Percentiles rank a stretch among this genome's conserved stretches.
These are phyloP conservation scores for Cyanoliseus patagonus DNA, from an alignment of 2,113 vertebrate genomes.

Conservation along the genomic window DNA sequence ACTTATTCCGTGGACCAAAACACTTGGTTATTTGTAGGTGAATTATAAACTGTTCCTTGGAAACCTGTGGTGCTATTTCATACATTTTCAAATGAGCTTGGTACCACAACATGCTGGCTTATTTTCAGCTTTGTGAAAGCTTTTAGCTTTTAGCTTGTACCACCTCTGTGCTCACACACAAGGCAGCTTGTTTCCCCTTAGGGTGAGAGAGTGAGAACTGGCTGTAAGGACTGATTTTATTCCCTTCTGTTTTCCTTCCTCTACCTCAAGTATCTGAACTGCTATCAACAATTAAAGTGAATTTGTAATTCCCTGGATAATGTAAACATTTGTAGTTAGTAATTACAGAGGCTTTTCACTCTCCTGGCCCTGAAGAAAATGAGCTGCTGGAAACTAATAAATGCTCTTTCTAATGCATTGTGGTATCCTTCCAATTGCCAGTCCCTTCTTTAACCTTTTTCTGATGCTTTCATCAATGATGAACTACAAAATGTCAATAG, in stretches of 20 bases:
- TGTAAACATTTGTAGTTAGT: background rate
- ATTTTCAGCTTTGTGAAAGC: background rate
- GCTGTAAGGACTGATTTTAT: background rate
- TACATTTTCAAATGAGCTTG: background rate
- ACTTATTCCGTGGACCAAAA: background rate
- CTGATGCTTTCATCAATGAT: background rate
- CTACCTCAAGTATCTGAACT: background rate
- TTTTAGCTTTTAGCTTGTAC: background rate
- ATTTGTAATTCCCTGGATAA: slow-evolving; percentile 5
- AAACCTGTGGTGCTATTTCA: background rate
- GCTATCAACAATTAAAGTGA: background rate
- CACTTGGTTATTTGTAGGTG: background rate
- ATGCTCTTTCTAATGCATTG: background rate
- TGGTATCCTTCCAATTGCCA: background rate
- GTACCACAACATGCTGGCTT: background rate
- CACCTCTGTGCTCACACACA: background rate
- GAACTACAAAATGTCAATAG: background rate
- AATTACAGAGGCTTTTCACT: slow-evolving; percentile 3
- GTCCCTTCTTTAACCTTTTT: background rate
- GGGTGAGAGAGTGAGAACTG: background rate
- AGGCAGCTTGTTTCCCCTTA: background rate
- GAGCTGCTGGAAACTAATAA: background rate
- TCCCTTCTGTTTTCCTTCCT: background rate
- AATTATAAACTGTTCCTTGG: background rate
- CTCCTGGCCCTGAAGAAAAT: background rate